Conservation (phyloP, 2,797 vertebrate genomes). For the Gallinago solitaria region DNA sequence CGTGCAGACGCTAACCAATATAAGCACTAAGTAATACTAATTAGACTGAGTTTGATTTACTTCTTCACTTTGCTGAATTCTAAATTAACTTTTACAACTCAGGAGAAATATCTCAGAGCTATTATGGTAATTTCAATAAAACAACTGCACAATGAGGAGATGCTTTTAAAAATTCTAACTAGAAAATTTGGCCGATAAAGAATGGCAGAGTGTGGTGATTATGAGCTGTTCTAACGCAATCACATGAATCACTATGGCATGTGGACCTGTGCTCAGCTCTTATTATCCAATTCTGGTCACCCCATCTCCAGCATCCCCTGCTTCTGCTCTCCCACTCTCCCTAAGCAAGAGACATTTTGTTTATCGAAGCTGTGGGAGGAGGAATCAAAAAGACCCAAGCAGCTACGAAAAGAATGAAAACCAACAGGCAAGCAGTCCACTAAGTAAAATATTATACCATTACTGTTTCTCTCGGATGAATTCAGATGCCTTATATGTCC, state of each 20-base stretch:
- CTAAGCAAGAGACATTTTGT: background rate
- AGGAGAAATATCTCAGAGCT: slow-evolving; percentile 31
- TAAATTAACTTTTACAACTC: slow-evolving; percentile 60
- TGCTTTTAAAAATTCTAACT: slow-evolving; percentile 23
- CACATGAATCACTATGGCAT: slow-evolving; percentile 13
- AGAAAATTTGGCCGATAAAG: slow-evolving; percentile 19
- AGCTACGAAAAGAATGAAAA: background rate
- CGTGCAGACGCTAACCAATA: background rate
- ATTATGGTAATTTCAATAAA: slow-evolving; percentile 45
- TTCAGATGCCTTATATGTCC: background rate
- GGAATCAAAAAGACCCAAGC: background rate
- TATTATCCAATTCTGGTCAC: background rate
- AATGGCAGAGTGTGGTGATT: slow-evolving; percentile 12
- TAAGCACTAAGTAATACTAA: slow-evolving; percentile 45
- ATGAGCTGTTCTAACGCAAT: background rate
- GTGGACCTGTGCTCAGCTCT: background rate
- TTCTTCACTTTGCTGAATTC: slow-evolving; percentile 17
- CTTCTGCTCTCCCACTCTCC: background rate
- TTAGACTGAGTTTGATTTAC: slow-evolving; percentile 52
- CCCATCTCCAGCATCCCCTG: background rate
- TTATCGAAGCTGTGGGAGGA: background rate
- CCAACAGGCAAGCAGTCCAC: background rate
- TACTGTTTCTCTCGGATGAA: background rate
- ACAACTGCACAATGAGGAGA: background rate
- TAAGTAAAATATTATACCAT: background rate